These are phyloP conservation scores for Mactromeris polynyma DNA, from an alignment of 2,888 invertebrate genomes.

Conservation along the genomic window DNA sequence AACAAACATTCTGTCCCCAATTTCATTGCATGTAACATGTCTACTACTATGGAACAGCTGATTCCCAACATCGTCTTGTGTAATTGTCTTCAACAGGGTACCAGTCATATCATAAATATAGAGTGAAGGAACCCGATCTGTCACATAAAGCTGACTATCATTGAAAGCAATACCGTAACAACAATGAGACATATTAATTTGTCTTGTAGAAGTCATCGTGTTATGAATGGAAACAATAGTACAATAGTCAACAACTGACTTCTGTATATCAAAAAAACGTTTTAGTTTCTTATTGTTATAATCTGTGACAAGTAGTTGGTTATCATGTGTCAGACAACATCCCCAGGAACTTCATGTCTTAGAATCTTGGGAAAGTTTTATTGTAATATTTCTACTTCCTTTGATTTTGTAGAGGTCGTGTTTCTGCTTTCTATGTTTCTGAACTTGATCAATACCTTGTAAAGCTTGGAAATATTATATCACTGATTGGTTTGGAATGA, in stretches of 20 bases:
- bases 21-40: too few species aligned
- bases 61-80: too few species aligned
- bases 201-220: neutral
- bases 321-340: neutral
- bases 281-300: neutral
- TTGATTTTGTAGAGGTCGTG: slow-evolving; percentile 1
- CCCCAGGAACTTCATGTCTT: neutral
- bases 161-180: slow-evolving; percentile 7
- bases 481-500: neutral
- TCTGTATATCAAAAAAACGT: neutral
- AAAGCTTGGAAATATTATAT: neutral
- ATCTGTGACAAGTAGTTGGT: slow-evolving; percentile 1
- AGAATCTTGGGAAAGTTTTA: neutral
- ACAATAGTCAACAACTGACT: neutral
- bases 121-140: neutral
- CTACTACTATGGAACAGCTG: too few species aligned
- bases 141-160: neutral
- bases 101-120: slow-evolving; percentile 1
- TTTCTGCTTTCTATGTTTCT: neutral
- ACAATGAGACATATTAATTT: neutral
- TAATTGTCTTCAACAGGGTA: neutral
- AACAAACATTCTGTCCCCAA: too few species aligned
- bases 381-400: neutral
- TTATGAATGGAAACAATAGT: neutral
- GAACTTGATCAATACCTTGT: slow-evolving; percentile 4